Base-by-base conservation (phyloP, 1,140 invertebrate species). In the Macrotrachela quadricornifera region DNA sequence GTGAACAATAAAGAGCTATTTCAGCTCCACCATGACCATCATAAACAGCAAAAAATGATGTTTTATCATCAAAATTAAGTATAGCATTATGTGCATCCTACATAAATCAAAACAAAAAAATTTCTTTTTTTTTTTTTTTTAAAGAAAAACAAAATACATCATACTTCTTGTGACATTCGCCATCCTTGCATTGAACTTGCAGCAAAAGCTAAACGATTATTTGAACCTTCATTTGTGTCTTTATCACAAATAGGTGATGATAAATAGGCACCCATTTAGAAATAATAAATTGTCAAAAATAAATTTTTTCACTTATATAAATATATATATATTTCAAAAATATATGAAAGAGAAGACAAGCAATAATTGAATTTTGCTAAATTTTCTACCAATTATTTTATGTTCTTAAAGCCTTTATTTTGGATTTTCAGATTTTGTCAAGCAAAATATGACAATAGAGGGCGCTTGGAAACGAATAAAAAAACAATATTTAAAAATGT, bases 31-130 rank as follows among this genome's bases (percentile, higher is more conserved):
- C 91, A 69, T 96, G 91, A 0, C 91, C 91, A 76, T 96, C 91
- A 68, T 92, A 96, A 0, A 96, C 90, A 48, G 85, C 87, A 76
- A 96, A 96, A 17, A 92, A 72, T 8, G 84, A 81, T 46, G 79
- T 77, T 59, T 80, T 74, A 15, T 62, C 70, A 68, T 91, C 86
- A 73, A 80, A 92, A 53, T 86, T 76, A 55, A 87, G 70, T 57
- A 85, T 79, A 59, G 80, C 81, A 68, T 91, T 91, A 65, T 95
- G 88, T 36, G 90, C 85, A 79, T 96, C 91, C 90, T 96, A 92
- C 91, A 97, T 97, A 59, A 64, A 70, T 71, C n/a, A 61, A 56
- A 72, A 70, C 57, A 54, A 58, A 58, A 50, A 50, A 50, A 56
- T 49, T 48, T 36, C 4, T 51, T 43, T 40, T 54, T 49, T 36